Evolutionary conservation across 2,113 vertebrate species (phyloP), one percentile per base, ranked within the genome.

Genomic region (Chaenogobius annularis): DNA sequence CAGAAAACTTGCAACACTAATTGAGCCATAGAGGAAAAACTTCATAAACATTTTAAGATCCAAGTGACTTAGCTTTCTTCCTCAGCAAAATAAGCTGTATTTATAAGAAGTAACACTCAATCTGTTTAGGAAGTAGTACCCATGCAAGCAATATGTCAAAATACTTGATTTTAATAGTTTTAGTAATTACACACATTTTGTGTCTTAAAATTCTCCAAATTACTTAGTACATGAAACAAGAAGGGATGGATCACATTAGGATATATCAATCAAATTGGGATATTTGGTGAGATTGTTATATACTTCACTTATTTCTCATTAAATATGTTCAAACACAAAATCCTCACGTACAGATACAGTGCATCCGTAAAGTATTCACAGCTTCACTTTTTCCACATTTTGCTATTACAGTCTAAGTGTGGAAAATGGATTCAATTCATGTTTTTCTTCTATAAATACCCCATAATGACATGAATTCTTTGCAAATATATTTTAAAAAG

Each of bases 11-110:
- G 7, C 37, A 43, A 26, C 20, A 66, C 40, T 26, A 66, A 66
- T 47, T 46, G n/a, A 66, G 44, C 43, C 12, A 47, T 66, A 66
- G n/a, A 65, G 35, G 17, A 40, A 40, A 65, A 17, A 65, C 19
- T 44, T n/a, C 37, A 14, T 43, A n/a, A 14, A 46, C 20, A 66
- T 66, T 47, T 66, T 47, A 15, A 23, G 64, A 13, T 66, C 61
- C 31, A 43, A 43, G 61, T n/a, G 1, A 10, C 61, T 63, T 63
- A 63, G 35, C 61, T 63, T 35, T 40, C 59, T 62, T 58, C 17
- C 61, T 40, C 15, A 35, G 58, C 11, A 61, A 11, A 31, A 14
- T 7, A 35, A 17, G 26, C 8, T 40, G 61, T 40, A 63, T 40
- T 37, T 63, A 63, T 63, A 63, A 63, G 10, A 63, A 63, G 23